Conservation (phyloP, 2,888 invertebrate species). For the Eristalinus aeneus region DNA sequence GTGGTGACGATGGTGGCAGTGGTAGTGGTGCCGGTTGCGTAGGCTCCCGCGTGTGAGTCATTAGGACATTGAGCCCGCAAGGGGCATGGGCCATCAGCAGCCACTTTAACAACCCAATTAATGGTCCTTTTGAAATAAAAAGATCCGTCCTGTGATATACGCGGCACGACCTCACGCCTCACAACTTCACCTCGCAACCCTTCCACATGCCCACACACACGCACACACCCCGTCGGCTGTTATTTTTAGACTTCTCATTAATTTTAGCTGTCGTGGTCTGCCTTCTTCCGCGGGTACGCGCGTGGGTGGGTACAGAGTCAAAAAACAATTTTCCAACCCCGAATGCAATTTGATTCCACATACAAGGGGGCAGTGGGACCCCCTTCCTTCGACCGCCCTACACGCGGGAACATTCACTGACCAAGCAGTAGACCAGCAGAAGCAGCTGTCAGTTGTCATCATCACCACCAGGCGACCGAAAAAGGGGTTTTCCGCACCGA, state of each 20-base stretch:
- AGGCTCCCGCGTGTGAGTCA: constrained; percentile 54
- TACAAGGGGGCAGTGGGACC: not conserved
- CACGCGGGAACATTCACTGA: not conserved
- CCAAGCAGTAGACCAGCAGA: not conserved
- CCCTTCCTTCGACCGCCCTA: not conserved
- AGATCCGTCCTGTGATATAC: constrained; percentile 38
- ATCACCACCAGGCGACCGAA: not conserved
- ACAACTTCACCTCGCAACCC: constrained; percentile 9
- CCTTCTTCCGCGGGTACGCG: not conserved
- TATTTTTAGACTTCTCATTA: constrained; percentile 27
- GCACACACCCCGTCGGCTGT: not conserved
- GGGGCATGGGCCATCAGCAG: not conserved
- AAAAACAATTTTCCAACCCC: constrained; percentile 24
- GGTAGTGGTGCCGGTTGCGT: not conserved
- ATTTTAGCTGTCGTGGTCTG: not conserved
- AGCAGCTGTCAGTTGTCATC: constrained; percentile 21
- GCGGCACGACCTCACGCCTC: constrained; percentile 9
- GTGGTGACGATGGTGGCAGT: not conserved
- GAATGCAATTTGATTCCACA: not conserved
- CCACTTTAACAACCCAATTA: constrained; percentile 51
- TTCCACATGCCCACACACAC: not conserved
- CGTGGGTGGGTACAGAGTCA: constrained; percentile 14
- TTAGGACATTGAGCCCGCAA: constrained; percentile 48
- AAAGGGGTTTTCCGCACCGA: not conserved
- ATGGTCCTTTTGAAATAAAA: constrained; percentile 55